Evolutionary conservation across 1,140 invertebrate genomes (phyloP), one percentile per base, ranked within the genome.

Genomic region (Brachionus plicatilis): DNA sequence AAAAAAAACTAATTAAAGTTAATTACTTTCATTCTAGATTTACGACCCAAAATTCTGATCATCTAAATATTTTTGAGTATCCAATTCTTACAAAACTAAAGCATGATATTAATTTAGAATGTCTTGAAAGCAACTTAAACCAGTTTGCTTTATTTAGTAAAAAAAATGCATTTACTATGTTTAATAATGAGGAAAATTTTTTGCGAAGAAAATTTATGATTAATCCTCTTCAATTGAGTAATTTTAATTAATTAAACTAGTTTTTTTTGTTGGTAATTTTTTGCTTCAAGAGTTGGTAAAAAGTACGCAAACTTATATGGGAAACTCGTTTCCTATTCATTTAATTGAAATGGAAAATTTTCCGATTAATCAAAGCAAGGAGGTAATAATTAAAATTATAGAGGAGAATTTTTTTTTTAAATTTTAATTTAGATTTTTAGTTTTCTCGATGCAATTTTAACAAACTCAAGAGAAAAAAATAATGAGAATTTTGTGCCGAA

Each of bases 181-280:
- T 76, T 12, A 53, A 17, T 20, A 41, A 76, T 76, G 43, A 76
- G n/a, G 72, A 76, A 50, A 76, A 76, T 76, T 76, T 50, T 76
- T 47, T 76, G 11, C 43, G 72, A 33, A 76, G 72, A 76, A 76
- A 76, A 76, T 29, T 76, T 5, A 9, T 4, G 24, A 50, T 76
- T 14, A 47, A 50, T 6, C 72, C 72, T 27, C 24, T 76, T 50
- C 0, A 11, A 43, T 12, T 72, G 17, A 72, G 68, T 50, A 24
- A 50, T 47, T 76, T 76, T 12, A 2, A n/a, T 27, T 20, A 4
- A 8, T 66, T 66, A 6, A 37, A 37, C 33, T 37, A 37, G 33
- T 66, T 65, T 29, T 20, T 29, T 65, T 65, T 68, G 5, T 65
- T 68, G 5, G 33, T 68, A 68, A 14, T 68, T 29, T 68, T 29